Evolutionary conservation across 2,888 invertebrate genomes (phyloP).

Genomic region (Biston betularia): DNA sequence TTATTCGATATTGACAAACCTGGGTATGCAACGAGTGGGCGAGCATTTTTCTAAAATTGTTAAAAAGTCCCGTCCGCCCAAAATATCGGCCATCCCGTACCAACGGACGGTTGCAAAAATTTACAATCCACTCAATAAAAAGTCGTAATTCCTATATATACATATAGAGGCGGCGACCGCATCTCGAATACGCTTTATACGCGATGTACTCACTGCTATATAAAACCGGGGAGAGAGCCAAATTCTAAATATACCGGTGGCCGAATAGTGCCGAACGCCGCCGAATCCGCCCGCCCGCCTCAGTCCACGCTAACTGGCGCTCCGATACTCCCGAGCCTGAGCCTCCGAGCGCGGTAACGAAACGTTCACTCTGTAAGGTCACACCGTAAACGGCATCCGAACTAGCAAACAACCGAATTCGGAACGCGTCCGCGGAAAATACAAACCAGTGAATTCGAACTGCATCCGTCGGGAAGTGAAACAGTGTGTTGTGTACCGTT

Average conservation of each 20-base stretch:
- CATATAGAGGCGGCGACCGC: slow-evolving; percentile 74
- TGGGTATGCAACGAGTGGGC: slow-evolving; percentile 56
- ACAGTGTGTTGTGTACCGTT: slow-evolving; percentile 77
- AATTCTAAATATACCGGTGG: slow-evolving; percentile 87
- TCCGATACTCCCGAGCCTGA: slow-evolving; percentile 75
- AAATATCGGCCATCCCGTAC: slow-evolving; percentile 61
- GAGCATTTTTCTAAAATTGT: slow-evolving; percentile 55
- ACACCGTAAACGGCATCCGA: slow-evolving; percentile 64
- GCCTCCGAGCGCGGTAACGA: slow-evolving; percentile 76
- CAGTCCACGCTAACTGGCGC: slow-evolving; percentile 83
- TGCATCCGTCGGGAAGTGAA: slow-evolving; percentile 72
- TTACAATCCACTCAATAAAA: slow-evolving; percentile 81
- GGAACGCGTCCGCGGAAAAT: slow-evolving; percentile 63
- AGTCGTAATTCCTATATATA: slow-evolving; percentile 84
- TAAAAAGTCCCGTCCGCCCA: slow-evolving; percentile 63
- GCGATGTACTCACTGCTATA: slow-evolving; percentile 85
- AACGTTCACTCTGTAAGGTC: slow-evolving; percentile 74
- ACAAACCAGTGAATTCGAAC: slow-evolving; percentile 65
- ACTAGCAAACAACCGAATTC: slow-evolving; percentile 56
- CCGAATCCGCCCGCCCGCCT: slow-evolving; percentile 83
- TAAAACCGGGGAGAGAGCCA: slow-evolving; percentile 88
- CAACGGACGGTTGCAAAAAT: slow-evolving; percentile 76
- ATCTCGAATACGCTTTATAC: slow-evolving; percentile 85
- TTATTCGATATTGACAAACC: slow-evolving; percentile 46
- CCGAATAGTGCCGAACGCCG: slow-evolving; percentile 77